Evolutionary conservation across 2,797 vertebrate species (phyloP).

Genomic region (Tapera naevia): DNA sequence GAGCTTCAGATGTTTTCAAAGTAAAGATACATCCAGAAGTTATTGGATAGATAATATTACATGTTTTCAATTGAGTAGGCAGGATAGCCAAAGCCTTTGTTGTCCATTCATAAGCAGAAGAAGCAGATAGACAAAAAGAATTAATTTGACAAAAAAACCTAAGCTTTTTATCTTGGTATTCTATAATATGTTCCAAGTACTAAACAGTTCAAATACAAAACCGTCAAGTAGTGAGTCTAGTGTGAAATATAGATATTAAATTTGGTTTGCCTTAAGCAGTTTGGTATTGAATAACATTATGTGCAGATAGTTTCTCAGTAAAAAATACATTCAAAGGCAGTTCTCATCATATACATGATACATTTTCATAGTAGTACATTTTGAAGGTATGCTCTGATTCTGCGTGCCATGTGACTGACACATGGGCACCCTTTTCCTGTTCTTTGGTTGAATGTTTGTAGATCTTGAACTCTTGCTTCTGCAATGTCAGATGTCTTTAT

Average conservation of each 20-base stretch:
- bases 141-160: slow-evolving; percentile 24
- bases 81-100: neutral
- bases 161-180: neutral
- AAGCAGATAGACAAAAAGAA: slow-evolving; percentile 8
- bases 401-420: rapidly evolving
- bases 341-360: neutral
- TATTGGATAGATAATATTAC: neutral
- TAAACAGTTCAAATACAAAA: slow-evolving; percentile 23
- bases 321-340: neutral
- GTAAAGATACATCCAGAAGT: neutral
- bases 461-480: neutral
- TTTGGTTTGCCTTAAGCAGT: neutral
- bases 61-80: neutral
- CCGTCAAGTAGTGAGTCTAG: neutral
- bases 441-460: neutral
- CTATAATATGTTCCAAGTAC: neutral
- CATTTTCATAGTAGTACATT: neutral
- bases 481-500: neutral
- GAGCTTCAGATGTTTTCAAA: neutral
- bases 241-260: neutral
- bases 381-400: neutral
- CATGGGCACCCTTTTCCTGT: neutral
- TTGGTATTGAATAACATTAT: neutral
- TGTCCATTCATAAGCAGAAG: neutral
- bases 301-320: neutral